Evolutionary conservation across 2,113 vertebrate genomes (phyloP).

Genomic region (Xiphophorus maculatus): DNA sequence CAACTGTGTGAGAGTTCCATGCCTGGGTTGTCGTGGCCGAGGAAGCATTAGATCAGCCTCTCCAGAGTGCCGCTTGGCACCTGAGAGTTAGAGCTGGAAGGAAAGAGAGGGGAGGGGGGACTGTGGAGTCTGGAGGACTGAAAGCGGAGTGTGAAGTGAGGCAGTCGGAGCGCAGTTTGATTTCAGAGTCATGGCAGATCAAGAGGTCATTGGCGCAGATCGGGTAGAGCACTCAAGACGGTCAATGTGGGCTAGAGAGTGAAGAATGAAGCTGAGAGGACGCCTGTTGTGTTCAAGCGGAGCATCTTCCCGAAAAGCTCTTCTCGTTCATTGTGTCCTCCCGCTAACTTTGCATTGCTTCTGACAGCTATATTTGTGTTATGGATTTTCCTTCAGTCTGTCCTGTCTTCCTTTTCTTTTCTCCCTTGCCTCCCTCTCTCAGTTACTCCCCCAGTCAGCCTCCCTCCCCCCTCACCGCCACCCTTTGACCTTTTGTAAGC

Average conservation of each 20-base stretch:
- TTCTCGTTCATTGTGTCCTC: constrained; percentile 63
- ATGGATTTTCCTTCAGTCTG: constrained; percentile 84
- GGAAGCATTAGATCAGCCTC: constrained; percentile 77
- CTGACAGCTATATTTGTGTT: constrained; percentile 86
- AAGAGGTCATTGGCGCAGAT: constrained; percentile 34
- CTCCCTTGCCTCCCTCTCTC: constrained; percentile 52
- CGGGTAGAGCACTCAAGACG: constrained; percentile 33
- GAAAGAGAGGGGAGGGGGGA: constrained; percentile 18
- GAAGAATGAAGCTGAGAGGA: constrained; percentile 4
- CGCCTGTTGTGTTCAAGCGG: constrained; percentile 43
- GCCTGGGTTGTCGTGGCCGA: constrained; percentile 60
- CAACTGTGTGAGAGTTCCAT: constrained; percentile 41
- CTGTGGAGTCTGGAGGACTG: constrained; percentile 32
- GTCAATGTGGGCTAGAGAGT: constrained; percentile 27
- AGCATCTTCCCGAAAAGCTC: constrained; percentile 61
- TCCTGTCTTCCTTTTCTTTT: constrained; percentile 60
- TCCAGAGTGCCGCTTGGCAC: constrained; percentile 65
- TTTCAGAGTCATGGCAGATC: constrained; percentile 29
- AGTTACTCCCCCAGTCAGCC: constrained; percentile 24
- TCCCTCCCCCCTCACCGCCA: constrained; percentile 52
- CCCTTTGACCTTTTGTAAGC: constrained; percentile 75
- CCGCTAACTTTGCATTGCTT: constrained; percentile 73
- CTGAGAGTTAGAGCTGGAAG: constrained; percentile 53
- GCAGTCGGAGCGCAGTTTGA: constrained; percentile 26
- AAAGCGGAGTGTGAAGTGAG: constrained; percentile 43